Evolutionary conservation across 2,113 vertebrate genomes (phyloP).

Genomic region (Chloebia gouldiae): DNA sequence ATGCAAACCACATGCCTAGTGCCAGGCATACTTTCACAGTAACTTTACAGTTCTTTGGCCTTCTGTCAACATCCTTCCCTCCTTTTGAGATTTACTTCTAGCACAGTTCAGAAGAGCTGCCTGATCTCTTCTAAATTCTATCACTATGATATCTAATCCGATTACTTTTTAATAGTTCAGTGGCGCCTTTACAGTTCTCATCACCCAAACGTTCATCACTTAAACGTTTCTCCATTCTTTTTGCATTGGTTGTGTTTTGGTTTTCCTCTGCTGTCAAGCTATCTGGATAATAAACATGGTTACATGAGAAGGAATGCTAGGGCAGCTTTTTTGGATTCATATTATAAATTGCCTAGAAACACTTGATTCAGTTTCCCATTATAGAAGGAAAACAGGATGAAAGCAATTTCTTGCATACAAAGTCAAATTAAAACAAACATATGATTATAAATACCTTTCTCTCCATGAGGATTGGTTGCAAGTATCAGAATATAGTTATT

Average conservation of each 20-base stretch:
- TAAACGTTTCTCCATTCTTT: neutral
- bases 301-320: neutral
- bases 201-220: neutral
- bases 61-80: neutral
- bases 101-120: neutral
- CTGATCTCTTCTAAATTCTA: neutral
- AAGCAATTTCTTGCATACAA: neutral
- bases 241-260: neutral
- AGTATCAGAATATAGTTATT: neutral
- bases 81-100: neutral
- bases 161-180: neutral
- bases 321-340: neutral
- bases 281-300: neutral
- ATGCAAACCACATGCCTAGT: neutral
- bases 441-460: neutral
- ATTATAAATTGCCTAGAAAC: neutral
- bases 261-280: neutral
- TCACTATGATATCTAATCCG: neutral
- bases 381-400: neutral
- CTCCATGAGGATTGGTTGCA: neutral
- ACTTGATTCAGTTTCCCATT: neutral
- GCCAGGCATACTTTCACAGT: neutral
- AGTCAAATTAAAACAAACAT: neutral
- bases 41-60: neutral
- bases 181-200: neutral